These are phyloP conservation scores for Chirona hameri DNA, from an alignment of 2,888 invertebrate species.

Conservation along the genomic window DNA sequence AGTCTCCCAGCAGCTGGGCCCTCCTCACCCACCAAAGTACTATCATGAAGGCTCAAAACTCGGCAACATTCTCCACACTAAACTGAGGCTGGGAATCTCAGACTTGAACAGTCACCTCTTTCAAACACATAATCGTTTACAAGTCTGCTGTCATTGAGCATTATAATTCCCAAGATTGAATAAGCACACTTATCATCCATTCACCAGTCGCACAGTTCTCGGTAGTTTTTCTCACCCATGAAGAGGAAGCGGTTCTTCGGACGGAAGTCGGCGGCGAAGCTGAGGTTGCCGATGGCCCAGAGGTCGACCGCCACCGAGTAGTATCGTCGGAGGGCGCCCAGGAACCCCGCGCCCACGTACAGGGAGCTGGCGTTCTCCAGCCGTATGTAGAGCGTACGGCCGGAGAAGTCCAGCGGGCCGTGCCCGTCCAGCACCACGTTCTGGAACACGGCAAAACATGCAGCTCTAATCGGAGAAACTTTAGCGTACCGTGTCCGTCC, in stretches of 20 bases:
- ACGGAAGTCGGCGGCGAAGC: not conserved
- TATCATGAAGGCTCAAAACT: no score
- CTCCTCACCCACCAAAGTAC: no score
- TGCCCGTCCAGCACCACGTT: not conserved
- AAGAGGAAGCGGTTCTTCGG: not conserved
- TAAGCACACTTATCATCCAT: no score
- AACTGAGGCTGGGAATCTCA: no score
- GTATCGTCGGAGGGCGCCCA: not conserved
- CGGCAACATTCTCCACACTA: no score
- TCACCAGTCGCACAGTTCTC: no score
- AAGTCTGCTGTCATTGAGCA: no score
- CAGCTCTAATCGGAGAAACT: no score
- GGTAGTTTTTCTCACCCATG: not conserved
- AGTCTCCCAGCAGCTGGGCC: no score
- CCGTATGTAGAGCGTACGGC: not conserved
- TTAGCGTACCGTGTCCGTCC: not conserved
- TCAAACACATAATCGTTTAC: no score
- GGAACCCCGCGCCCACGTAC: not conserved
- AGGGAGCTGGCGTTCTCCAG: not conserved
- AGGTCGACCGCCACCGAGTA: constrained; percentile 27
- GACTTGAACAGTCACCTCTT: no score
- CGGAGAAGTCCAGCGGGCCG: not conserved
- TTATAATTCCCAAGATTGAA: no score
- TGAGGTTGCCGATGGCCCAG: constrained; percentile 12
- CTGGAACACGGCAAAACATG: not conserved